A percentile compares a stretch with the other conserved stretches of the same genome.
Evolutionary conservation across 2,888 invertebrate species (phyloP).

Genomic region (Notocelia uddmanniana): DNA sequence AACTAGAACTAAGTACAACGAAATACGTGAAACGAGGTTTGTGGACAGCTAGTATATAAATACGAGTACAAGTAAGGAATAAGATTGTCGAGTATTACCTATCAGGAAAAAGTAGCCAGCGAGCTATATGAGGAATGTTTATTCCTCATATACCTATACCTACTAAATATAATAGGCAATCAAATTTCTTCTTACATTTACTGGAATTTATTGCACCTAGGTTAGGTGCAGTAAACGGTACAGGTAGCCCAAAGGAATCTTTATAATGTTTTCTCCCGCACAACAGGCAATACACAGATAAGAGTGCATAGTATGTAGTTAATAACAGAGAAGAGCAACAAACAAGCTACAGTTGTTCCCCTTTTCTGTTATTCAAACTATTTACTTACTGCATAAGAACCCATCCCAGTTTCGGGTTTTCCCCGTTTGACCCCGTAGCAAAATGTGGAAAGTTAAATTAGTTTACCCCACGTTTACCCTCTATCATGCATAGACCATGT

Average conservation of each 20-base stretch:
- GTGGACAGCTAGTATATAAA: too few species aligned
- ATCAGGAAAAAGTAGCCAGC: too few species aligned
- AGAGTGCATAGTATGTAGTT: too few species aligned
- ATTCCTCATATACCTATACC: too few species aligned
- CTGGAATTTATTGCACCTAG: too few species aligned
- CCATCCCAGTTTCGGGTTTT: conserved; percentile 69
- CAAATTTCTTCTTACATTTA: too few species aligned
- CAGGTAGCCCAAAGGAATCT: background rate
- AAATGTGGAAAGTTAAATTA: conserved; percentile 37
- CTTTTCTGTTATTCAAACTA: conserved; percentile 41
- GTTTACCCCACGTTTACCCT: conserved; percentile 27
- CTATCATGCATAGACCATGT: conserved; percentile 16
- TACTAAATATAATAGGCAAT: too few species aligned
- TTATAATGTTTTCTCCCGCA: conserved; percentile 3
- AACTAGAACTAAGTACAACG: too few species aligned
- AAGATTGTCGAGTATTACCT: too few species aligned
- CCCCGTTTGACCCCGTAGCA: conserved; percentile 31
- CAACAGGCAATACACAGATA: background rate
- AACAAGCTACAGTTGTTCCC: conserved; percentile 5
- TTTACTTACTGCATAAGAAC: conserved; percentile 59
- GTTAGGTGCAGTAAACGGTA: too few species aligned
- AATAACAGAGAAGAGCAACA: conserved; percentile 4
- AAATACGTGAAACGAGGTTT: too few species aligned
- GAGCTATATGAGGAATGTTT: too few species aligned
- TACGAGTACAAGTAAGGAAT: background rate